Base-by-base conservation (phyloP, 2,888 invertebrate genomes). In the Rhodophaea formosa region DNA sequence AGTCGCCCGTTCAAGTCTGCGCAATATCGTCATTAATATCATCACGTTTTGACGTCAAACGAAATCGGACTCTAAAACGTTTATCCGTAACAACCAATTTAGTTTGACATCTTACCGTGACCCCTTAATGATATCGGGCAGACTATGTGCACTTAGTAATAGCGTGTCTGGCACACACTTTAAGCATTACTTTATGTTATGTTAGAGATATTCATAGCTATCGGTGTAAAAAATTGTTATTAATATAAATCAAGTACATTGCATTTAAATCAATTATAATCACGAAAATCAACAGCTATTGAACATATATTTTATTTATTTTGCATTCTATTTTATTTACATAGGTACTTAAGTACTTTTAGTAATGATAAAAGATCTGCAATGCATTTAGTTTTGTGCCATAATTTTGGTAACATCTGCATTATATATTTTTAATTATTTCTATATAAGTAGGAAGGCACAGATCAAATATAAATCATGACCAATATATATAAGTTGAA, bases 371-470 rank as follows among this genome's bases (percentile, higher is more conserved):
- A 35, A 39, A 39, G 10, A n/a, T 39, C n/a, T n/a, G 39, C 39
- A 39, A 10, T 39, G 39, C 39, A 46, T 46, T 16, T 46, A 46
- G 12, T 46, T 45, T 45, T 39, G 52, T 52, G 52, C 52, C 52
- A 52, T 52, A 52, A 23, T 6, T 39, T 39, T 52, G 23, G 42
- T 47, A 7, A 3, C 16, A 44, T 44, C 16, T 14, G 14, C 3
- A 16, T 44, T 44, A 10, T n/a, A n/a, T n/a, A 14, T 14, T 3
- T 43, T n/a, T n/a, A 14, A 14, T 44, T 44, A 7, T 44, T 16
- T 14, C 3, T 44, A 8, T 44, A n/a, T 44, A 5, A 16, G 15
- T 44, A 44, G 39, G n/a, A 39, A 39, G 12, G 39, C n/a, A 39
- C 10, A n/a, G 39, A 39, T 39, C 39, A 39, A 39, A 39, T 39